Conservation (phyloP, 1,140 invertebrate genomes). For the Lanistes nyassanus region DNA sequence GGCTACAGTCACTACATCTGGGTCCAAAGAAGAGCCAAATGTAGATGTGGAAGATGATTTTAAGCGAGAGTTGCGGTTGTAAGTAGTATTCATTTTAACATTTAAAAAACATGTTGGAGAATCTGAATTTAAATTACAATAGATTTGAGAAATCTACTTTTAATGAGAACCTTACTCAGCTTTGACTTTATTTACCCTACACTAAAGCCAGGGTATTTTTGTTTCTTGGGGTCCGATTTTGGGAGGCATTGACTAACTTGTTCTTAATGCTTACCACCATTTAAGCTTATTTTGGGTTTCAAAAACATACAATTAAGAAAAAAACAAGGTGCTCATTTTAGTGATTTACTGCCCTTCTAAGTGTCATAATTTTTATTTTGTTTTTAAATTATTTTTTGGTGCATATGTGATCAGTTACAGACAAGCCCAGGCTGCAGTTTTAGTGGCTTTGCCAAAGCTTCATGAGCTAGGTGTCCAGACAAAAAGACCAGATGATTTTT, state of each 20-base stretch:
- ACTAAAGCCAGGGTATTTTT: no score
- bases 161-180: no score
- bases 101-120: no score
- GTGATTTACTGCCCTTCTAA: background rate
- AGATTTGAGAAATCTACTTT: no score
- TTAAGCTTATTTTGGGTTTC: no score
- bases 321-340: background rate
- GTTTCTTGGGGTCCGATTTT: no score
- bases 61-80: conserved; percentile 69
- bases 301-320: no score
- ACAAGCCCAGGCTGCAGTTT: conserved; percentile 88
- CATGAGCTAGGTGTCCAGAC: conserved; percentile 82
- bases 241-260: no score
- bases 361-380: background rate
- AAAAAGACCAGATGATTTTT: conserved; percentile 93
- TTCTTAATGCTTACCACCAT: no score
- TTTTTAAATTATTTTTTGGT: background rate
- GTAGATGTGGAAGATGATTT: conserved; percentile 77
- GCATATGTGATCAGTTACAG: conserved; percentile 72
- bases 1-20: conserved; percentile 73
- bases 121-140: background rate
- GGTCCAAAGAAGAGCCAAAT: conserved; percentile 68
- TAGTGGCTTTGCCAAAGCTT: conserved; percentile 81
- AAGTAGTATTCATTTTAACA: background rate
- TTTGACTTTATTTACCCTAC: no score